Conservation (phyloP, 2,888 invertebrate genomes). For the Iphiclides podalirius region DNA sequence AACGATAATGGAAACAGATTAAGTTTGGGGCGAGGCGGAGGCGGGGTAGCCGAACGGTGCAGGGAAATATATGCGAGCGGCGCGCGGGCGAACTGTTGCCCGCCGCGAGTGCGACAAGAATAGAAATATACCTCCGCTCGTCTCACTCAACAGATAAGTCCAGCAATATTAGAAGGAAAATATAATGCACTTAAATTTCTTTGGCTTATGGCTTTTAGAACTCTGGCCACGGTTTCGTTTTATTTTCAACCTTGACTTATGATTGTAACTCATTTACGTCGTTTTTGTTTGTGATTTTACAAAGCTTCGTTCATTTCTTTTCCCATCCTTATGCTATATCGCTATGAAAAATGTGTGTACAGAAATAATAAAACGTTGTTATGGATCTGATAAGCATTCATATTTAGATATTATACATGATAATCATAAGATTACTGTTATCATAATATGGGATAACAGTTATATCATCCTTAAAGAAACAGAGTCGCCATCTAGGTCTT, state of each 20-base stretch:
- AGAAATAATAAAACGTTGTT: too few species aligned
- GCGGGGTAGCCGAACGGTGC: slow-evolving; percentile 62
- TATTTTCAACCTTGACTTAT: slow-evolving; percentile 50
- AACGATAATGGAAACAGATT: slow-evolving; percentile 55
- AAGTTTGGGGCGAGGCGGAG: slow-evolving; percentile 57
- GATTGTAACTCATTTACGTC: slow-evolving; percentile 6
- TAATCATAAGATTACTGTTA: not conserved
- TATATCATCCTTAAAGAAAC: not conserved
- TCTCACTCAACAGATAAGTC: slow-evolving; percentile 48
- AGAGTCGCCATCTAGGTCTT: not conserved
- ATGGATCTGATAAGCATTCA: too few species aligned
- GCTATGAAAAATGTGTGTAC: too few species aligned
- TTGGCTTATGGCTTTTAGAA: slow-evolving; percentile 46
- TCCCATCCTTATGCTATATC: too few species aligned
- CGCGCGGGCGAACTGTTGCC: slow-evolving; percentile 36
- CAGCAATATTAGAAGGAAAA: slow-evolving; percentile 58
- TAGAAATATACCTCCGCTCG: slow-evolving; percentile 30
- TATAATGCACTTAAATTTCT: slow-evolving; percentile 66
- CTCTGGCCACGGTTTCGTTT: slow-evolving; percentile 35
- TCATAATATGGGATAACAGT: not conserved
- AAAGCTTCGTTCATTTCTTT: too few species aligned
- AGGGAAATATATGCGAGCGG: slow-evolving; percentile 60
- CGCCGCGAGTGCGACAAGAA: slow-evolving; percentile 41
- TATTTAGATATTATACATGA: too few species aligned
- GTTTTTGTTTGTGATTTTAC: too few species aligned